A percentile compares a stretch with the other conserved stretches of the same genome.
These are phyloP conservation scores for Archivesica marissinica DNA, from an alignment of 1,140 invertebrate species.

Conservation along the genomic window DNA sequence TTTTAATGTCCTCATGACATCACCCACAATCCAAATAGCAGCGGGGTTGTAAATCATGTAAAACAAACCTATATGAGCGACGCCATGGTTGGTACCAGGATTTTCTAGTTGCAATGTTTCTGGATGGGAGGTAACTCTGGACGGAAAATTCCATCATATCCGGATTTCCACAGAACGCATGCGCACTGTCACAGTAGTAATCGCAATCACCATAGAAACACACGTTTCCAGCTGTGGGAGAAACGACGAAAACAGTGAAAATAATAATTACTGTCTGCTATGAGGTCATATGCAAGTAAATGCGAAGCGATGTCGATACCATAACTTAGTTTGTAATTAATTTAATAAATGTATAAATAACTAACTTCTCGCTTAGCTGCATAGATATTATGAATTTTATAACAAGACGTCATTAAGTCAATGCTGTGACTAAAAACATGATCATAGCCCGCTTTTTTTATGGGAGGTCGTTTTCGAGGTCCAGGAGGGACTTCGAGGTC, in stretches of 20 bases:
- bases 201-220: constrained; percentile 53
- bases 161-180: constrained; percentile 45
- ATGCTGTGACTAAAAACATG: no score
- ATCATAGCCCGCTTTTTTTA: no score
- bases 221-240: constrained; percentile 35
- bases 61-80: constrained; percentile 42
- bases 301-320: not conserved
- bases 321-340: not conserved
- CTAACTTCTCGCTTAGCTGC: no score
- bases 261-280: no score
- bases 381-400: no score
- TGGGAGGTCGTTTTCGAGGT: no score
- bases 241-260: no score
- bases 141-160: constrained; percentile 40
- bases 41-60: no score
- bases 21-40: no score
- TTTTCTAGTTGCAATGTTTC: constrained; percentile 22
- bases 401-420: no score
- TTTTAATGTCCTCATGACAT: no score
- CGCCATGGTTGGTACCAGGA: constrained; percentile 48
- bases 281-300: not conserved
- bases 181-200: constrained; percentile 52
- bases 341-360: not conserved
- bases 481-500: no score
- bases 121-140: constrained; percentile 38